Percentiles rank a stretch among this genome's conserved stretches.
phyloP scores from a whole-genome alignment of 2,797 vertebrate genomes.

The Lithobates sylvaticus region DNA sequence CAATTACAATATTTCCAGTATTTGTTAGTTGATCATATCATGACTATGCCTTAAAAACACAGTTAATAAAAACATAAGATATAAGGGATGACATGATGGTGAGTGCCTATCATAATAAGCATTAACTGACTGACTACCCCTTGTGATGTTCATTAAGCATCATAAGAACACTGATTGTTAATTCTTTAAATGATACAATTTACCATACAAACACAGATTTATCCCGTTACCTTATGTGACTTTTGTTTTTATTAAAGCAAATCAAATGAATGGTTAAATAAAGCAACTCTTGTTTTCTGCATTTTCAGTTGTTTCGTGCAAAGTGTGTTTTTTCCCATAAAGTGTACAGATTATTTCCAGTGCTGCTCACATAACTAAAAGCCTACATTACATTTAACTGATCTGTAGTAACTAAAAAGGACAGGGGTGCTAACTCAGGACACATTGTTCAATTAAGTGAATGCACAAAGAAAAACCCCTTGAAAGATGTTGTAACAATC shows the following conservation, averaged over 20 bases:
- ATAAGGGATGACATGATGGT: neutral
- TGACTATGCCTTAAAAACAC: conserved; percentile 4
- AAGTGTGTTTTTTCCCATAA: neutral
- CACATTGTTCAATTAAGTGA: too few relatives aligned
- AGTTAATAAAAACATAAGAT: conserved; percentile 2
- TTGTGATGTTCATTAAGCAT: conserved; percentile 52
- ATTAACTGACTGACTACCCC: conserved; percentile 4
- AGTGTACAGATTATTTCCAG: neutral
- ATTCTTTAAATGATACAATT: conserved; percentile 17
- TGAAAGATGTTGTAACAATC: too few relatives aligned
- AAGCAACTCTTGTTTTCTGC: conserved; percentile 20
- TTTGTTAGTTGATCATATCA: conserved; percentile 4
- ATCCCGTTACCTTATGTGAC: conserved; percentile 47
- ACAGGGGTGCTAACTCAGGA: too few relatives aligned
- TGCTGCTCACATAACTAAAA: too few relatives aligned
- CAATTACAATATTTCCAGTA: too few relatives aligned
- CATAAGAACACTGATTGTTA: conserved; percentile 34
- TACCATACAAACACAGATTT: conserved; percentile 9
- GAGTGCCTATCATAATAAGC: conserved; percentile 8
- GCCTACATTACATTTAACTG: too few relatives aligned
- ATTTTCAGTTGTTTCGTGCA: neutral
- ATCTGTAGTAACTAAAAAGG: too few relatives aligned
- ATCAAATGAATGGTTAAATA: conserved; percentile 29
- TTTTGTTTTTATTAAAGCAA: conserved; percentile 27
- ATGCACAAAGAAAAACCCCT: too few relatives aligned